Evolutionary conservation across 2,888 invertebrate species (phyloP), one percentile per base, ranked within the genome.

Genomic region (Scaptomyza polygonia): DNA sequence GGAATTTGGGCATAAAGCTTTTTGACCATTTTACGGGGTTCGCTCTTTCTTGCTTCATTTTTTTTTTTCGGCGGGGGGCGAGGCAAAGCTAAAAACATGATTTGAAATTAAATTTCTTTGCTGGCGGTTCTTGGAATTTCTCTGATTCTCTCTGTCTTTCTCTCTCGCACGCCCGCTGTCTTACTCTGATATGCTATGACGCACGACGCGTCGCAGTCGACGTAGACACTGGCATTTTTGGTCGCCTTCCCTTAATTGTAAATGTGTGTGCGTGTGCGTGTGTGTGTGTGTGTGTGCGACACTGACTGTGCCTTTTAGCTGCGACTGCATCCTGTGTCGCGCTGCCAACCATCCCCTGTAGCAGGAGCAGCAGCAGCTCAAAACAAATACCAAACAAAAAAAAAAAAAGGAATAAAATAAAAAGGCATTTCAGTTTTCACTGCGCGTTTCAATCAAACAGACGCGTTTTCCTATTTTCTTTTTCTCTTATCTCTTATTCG

Each of bases 361-460:
- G 45, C 44, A 61, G 25, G 32, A 42, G 21, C 45, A 67, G 67
- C 51, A 61, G 21, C 21, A 21, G 21, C 21, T 4, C 63, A 74
- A 65, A 77, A 72, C 59, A 78, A 72, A 72, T 72, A 70, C 55
- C 52, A 55, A 72, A 85, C 74, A 55, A 74, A 74, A 68, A 76
- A 39, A 16, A 7, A 39, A 39, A 9, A 39, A 16, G 2, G 5
- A 48, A 48, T 18, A 32, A 85, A 85, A 47, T 47, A 75, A 76
- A 87, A 85, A 67, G 72, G 77, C 78, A 85, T 85, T 86, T 86
- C 81, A 82, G 82, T 82, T 81, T 69, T 48, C 72, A 66, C 54
- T 62, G 70, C 66, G 86, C 72, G 69, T 65, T 85, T 51, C 86
- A 71, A 71, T 69, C 69, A 87, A 67, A 65, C 82, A 76, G 82